These are phyloP conservation scores for Pachypeltis micranthus DNA, from an alignment of 1,140 invertebrate species.

Conservation along the genomic window DNA sequence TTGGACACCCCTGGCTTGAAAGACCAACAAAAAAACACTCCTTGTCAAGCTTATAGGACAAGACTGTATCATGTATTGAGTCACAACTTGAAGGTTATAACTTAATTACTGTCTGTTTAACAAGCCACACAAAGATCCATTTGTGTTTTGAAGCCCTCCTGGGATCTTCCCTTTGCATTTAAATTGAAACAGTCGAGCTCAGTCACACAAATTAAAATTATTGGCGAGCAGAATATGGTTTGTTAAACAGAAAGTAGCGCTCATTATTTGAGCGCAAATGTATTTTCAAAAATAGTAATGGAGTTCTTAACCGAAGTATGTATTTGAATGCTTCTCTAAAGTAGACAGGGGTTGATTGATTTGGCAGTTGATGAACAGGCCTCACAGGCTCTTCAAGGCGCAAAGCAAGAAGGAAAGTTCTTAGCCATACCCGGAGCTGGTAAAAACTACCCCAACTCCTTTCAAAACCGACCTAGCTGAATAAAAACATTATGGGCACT, in stretches of 20 bases:
- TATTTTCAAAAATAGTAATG: neutral
- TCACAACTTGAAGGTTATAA: too few species aligned
- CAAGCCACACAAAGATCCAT: too few species aligned
- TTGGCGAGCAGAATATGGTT: too few species aligned
- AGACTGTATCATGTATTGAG: too few species aligned
- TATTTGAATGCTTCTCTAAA: neutral
- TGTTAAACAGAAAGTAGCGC: too few species aligned
- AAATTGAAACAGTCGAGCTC: neutral
- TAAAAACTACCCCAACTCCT: neutral
- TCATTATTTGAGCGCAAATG: neutral
- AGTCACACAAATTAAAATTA: too few species aligned
- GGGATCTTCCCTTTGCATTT: neutral
- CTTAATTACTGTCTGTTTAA: too few species aligned
- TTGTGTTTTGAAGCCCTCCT: too few species aligned
- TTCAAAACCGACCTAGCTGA: neutral
- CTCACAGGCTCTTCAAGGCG: neutral
- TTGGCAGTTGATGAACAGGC: neutral
- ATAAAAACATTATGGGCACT: neutral
- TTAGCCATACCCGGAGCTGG: neutral
- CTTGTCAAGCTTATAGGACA: too few species aligned
- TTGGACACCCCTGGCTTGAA: too few species aligned
- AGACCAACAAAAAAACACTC: too few species aligned
- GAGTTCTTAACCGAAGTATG: neutral
- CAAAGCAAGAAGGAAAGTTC: neutral
- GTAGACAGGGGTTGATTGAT: neutral